These are phyloP conservation scores for Scaptomyza caliginosa DNA, from an alignment of 2,888 invertebrate species.

Conservation along the genomic window DNA sequence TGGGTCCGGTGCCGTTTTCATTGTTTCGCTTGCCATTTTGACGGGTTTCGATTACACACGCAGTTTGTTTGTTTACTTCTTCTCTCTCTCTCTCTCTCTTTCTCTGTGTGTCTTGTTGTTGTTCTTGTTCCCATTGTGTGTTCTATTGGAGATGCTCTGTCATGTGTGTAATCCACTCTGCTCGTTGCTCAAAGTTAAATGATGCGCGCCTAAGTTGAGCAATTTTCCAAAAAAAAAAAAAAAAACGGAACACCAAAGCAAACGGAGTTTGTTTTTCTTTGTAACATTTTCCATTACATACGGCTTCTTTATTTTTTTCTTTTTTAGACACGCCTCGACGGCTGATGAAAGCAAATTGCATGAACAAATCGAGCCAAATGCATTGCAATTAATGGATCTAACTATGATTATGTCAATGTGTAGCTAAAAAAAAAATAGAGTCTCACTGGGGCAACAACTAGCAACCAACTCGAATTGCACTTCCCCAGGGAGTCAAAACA, in stretches of 20 bases:
- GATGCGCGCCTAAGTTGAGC: slow-evolving; percentile 75
- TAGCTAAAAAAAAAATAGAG: neutral
- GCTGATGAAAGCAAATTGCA: slow-evolving; percentile 69
- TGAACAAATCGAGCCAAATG: slow-evolving; percentile 52
- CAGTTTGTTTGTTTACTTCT: slow-evolving; percentile 23
- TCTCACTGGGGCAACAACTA: slow-evolving; percentile 30
- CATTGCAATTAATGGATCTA: slow-evolving; percentile 46
- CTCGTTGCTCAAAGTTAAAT: slow-evolving; percentile 76
- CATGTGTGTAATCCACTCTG: slow-evolving; percentile 78
- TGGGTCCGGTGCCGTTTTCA: slow-evolving; percentile 36
- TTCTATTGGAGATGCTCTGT: slow-evolving; percentile 49
- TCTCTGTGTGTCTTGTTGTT: slow-evolving; percentile 6
- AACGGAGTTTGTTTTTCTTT: slow-evolving; percentile 22
- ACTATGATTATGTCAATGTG: slow-evolving; percentile 3
- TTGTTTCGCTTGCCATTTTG: slow-evolving; percentile 74
- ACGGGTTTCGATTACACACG: slow-evolving; percentile 75
- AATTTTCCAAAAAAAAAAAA: slow-evolving; percentile 43
- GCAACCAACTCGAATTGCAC: slow-evolving; percentile 18
- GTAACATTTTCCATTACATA: slow-evolving; percentile 7
- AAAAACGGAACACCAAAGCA: slow-evolving; percentile 43
- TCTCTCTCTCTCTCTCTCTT: neutral
- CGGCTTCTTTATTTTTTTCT: neutral
- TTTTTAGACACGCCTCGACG: slow-evolving; percentile 54
- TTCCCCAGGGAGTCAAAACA: slow-evolving; percentile 14
- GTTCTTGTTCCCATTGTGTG: slow-evolving; percentile 8